Evolutionary conservation across 2,113 vertebrate species (phyloP).

Genomic region (Orthonyx spaldingii): DNA sequence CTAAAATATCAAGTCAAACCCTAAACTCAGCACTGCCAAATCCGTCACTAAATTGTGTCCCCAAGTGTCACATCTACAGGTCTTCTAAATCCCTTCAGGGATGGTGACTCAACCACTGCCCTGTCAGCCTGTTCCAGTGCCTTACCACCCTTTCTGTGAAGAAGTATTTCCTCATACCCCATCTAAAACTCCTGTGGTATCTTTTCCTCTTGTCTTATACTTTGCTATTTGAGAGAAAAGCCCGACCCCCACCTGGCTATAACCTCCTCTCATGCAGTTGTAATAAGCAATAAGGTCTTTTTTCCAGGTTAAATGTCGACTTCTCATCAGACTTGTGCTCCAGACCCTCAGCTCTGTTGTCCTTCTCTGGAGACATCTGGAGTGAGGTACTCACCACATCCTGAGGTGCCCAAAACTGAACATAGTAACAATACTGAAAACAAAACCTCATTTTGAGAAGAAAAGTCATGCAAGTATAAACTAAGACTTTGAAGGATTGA

Average conservation of each 20-base stretch:
- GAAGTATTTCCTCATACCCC: background rate
- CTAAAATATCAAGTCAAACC: background rate
- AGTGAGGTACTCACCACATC: background rate
- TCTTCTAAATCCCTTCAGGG: background rate
- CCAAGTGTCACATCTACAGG: background rate
- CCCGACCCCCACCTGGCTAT: rapidly evolving
- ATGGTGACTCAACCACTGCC: background rate
- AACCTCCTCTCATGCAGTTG: background rate
- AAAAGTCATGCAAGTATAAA: background rate
- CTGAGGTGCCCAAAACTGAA: background rate
- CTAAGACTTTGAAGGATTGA: background rate
- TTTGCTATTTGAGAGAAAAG: background rate
- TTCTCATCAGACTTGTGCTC: background rate
- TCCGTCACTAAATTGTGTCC: background rate
- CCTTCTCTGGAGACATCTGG: no score
- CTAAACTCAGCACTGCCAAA: background rate
- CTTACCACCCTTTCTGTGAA: background rate
- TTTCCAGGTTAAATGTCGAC: background rate
- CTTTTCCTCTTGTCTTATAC: background rate
- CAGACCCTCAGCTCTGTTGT: background rate
- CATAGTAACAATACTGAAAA: background rate
- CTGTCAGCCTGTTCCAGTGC: background rate
- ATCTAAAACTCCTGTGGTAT: background rate
- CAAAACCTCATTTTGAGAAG: background rate
- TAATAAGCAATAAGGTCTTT: background rate